Evolutionary conservation across 2,888 invertebrate species (phyloP).

Genomic region (Gastracanthus pulcherrimus): DNA sequence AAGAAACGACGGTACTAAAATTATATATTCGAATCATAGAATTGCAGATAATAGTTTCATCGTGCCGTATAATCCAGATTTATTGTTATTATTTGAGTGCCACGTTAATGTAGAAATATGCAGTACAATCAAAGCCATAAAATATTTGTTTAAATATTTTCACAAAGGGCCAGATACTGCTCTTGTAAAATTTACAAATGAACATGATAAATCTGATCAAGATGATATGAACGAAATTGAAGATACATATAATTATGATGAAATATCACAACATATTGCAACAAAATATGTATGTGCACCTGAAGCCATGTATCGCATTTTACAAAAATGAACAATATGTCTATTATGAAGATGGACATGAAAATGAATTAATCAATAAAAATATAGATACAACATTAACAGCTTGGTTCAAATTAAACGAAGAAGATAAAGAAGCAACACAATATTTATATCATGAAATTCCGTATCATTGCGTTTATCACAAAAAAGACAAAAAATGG

Average conservation of each 20-base stretch:
- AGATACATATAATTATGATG: neutral
- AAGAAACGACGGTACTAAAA: neutral
- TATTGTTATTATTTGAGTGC: no score
- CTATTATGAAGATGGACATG: neutral
- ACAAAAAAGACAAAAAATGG: conserved; percentile 37
- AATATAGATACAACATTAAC: conserved; percentile 46
- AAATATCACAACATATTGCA: neutral
- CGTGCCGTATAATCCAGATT: no score
- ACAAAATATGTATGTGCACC: neutral
- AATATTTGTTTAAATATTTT: conserved; percentile 17
- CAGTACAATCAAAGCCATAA: neutral
- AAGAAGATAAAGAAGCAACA: conserved; percentile 14
- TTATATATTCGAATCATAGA: neutral
- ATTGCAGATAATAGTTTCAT: no score
- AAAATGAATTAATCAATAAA: conserved; percentile 30
- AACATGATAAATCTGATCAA: neutral
- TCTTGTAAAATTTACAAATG: neutral
- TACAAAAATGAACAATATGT: neutral
- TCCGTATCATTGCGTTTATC: conserved; percentile 31
- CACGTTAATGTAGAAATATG: conserved; percentile 7
- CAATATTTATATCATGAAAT: conserved; percentile 45
- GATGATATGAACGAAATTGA: no score
- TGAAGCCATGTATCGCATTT: neutral
- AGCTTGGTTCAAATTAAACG: no score
- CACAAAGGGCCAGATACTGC: neutral